Evolutionary conservation across 1,140 invertebrate genomes (phyloP).

Genomic region (Cyphomyrmex costatus): DNA sequence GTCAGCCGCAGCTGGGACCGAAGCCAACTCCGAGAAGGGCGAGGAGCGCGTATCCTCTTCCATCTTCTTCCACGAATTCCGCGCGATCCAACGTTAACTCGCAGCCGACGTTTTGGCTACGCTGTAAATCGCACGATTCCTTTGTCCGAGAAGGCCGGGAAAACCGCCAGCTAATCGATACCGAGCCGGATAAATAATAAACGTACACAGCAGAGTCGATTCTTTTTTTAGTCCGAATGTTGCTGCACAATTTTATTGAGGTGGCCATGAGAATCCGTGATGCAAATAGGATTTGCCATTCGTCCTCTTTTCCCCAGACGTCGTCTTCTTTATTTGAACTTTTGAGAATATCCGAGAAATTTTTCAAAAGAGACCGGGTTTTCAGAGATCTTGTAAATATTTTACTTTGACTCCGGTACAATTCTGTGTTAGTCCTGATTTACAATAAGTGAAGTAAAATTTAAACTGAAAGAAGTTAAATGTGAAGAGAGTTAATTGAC

Average conservation of each 20-base stretch:
- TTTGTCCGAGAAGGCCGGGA: slow-evolving; percentile 56
- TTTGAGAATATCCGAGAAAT: too few relatives aligned
- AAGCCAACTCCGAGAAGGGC: slow-evolving; percentile 65
- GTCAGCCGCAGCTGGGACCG: slow-evolving; percentile 70
- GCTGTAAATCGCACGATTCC: slow-evolving; percentile 45
- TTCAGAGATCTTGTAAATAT: too few relatives aligned
- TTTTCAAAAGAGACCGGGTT: too few relatives aligned
- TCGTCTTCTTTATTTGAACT: too few relatives aligned
- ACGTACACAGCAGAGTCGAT: neutral
- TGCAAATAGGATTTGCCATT: too few relatives aligned
- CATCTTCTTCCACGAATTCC: slow-evolving; percentile 72
- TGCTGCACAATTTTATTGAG: neutral
- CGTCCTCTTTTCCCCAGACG: too few relatives aligned
- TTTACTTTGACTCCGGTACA: too few relatives aligned
- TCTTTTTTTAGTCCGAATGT: neutral
- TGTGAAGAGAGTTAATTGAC: too few relatives aligned
- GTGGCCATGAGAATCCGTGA: neutral
- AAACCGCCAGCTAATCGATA: slow-evolving; percentile 41
- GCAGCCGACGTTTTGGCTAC: slow-evolving; percentile 34
- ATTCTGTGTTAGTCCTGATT: too few relatives aligned
- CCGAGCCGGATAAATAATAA: slow-evolving; percentile 11
- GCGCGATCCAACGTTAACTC: slow-evolving; percentile 66
- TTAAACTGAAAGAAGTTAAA: too few relatives aligned
- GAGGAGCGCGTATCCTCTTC: slow-evolving; percentile 37
- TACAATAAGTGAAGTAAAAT: too few relatives aligned